These are phyloP conservation scores for Podiceps cristatus DNA, from an alignment of 2,113 vertebrate genomes.

Conservation along the genomic window DNA sequence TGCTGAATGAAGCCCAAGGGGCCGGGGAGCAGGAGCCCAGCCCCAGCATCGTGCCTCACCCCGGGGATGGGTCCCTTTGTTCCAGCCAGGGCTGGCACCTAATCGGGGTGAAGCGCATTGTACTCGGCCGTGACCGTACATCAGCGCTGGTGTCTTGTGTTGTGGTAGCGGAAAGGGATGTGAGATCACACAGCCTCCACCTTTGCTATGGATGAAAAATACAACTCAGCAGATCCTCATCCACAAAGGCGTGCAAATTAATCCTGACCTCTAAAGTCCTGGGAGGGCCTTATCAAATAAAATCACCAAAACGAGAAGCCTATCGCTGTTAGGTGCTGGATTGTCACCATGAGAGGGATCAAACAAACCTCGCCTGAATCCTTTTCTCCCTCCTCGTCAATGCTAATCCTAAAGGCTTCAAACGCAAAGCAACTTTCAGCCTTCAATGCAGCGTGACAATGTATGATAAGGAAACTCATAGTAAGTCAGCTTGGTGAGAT, in stretches of 20 bases:
- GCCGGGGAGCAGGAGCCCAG: slow-evolving; percentile 21
- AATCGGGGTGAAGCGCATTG: neutral
- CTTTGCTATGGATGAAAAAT: neutral
- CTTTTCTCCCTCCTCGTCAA: neutral
- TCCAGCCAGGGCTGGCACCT: neutral
- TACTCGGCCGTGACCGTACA: neutral
- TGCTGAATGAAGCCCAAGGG: slow-evolving; percentile 62
- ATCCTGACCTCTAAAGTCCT: accelerated
- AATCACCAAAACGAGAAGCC: neutral
- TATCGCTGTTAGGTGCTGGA: accelerated
- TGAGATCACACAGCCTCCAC: neutral
- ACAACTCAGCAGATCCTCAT: neutral
- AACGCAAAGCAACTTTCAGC: accelerated
- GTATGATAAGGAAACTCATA: neutral
- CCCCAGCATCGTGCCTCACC: neutral
- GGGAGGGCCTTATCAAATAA: neutral
- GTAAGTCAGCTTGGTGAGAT: neutral
- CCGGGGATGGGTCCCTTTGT: neutral
- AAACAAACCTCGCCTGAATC: neutral
- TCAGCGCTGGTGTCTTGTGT: neutral
- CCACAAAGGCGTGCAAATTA: accelerated
- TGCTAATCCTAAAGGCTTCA: neutral
- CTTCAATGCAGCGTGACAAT: accelerated
- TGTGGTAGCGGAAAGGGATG: neutral
- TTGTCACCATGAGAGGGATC: neutral